Base-by-base conservation (phyloP, 2,113 vertebrate species). In the Triplophysa rosa region DNA sequence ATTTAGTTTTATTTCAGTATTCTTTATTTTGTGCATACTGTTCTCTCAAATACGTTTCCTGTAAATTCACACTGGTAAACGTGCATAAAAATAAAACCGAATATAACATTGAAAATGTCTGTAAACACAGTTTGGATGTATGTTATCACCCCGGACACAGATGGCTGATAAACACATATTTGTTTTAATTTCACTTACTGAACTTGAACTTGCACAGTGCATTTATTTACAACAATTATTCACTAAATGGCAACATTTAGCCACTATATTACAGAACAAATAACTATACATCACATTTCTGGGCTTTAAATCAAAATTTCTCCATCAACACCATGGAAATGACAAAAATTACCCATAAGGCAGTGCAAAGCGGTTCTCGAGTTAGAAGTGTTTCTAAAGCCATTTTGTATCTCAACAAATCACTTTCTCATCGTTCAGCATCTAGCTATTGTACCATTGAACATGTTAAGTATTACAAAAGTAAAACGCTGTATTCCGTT, bases 221-320 rank as follows among this genome's bases (percentile, higher is more conserved):
- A 92, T 91, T 92, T 91, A 88, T 91, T 93, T 92, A 93, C 91
- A 92, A 92, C 91, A 91, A 87, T 90, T 86, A 92, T 85, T 90
- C 81, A 89, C 89, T 90, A 90, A 90, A 90, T 92, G 89, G 91
- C 88, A 86, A 42, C 54, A 86, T 91, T 88, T 84, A 90, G 90
- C 88, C 91, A 89, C 90, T 91, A 89, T 24, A 10, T 89, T 91
- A 91, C 85, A 82, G 87, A 89, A 89, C 90, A 81, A 86, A 92
- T 88, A 87, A 85, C 83, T 88, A 92, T 84, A 90, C 84, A 89
- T 91, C 91, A 93, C 88, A 93, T 82, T 84, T 91, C 84, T 85
- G 86, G 88, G 82, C 85, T 90, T 68, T 12, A 82, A 81, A 68
- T 70, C 67, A 76, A 90, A 84, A 87, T 82, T 85, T 88, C 89